Percentiles rank a stretch among this genome's conserved stretches.
These are phyloP conservation scores for Graphium colonna DNA, from an alignment of 2,888 invertebrate species.

Conservation along the genomic window DNA sequence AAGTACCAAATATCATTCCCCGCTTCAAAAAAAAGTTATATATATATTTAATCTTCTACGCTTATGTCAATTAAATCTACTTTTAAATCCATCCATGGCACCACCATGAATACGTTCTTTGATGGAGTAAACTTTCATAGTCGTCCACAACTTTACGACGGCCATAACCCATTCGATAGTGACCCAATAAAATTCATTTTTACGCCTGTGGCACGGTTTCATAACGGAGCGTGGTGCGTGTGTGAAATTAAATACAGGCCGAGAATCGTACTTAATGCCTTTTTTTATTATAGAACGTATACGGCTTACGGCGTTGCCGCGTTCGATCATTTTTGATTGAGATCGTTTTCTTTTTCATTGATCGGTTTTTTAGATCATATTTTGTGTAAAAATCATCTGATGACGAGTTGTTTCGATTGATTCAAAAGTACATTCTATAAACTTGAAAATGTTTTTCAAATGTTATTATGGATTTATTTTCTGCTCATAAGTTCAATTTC, in stretches of 20 bases:
- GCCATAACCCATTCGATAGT: slow-evolving; percentile 29
- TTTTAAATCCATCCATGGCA: background rate
- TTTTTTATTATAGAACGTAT: slow-evolving; percentile 18
- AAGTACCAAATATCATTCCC: too few relatives aligned
- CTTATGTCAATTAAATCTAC: too few relatives aligned
- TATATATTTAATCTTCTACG: too few relatives aligned
- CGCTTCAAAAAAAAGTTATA: too few relatives aligned
- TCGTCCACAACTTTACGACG: slow-evolving; percentile 30
- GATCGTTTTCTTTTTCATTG: background rate
- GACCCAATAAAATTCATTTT: slow-evolving; percentile 29
- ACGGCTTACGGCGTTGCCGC: slow-evolving; percentile 1
- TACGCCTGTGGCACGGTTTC: slow-evolving; percentile 14
- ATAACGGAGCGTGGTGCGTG: slow-evolving; percentile 13
- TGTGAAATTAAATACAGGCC: slow-evolving; percentile 14
- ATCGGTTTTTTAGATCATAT: too few relatives aligned
- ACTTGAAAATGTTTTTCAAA: too few relatives aligned
- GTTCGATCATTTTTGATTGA: background rate
- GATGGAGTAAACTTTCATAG: slow-evolving; percentile 19
- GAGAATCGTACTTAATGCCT: slow-evolving; percentile 11
- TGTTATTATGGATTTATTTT: too few relatives aligned
- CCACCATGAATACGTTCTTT: slow-evolving; percentile 10
- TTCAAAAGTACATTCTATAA: too few relatives aligned
- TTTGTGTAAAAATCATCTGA: too few relatives aligned
- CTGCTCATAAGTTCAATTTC: too few relatives aligned
- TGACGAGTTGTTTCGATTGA: too few relatives aligned